A percentile compares a stretch with the other conserved stretches of the same genome.
Evolutionary conservation across 1,140 invertebrate species (phyloP).

Genomic region (Procambarus clarkii): DNA sequence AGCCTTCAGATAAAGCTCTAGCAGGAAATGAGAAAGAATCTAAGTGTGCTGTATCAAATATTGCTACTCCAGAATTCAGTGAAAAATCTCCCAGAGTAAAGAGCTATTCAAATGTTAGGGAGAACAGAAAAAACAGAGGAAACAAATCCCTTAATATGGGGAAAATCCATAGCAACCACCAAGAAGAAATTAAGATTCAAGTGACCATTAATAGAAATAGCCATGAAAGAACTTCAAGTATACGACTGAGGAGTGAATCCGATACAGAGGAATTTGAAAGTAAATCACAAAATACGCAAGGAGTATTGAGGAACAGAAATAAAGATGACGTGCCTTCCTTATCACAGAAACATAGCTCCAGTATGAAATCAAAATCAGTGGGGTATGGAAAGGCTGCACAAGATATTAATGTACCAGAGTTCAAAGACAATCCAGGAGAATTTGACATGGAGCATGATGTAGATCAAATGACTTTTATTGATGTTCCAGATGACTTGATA

Average conservation of each 20-base stretch:
- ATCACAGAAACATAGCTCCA: not conserved
- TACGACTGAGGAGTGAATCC: conserved; percentile 17
- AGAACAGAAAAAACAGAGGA: conserved; percentile 50
- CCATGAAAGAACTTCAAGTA: conserved; percentile 28
- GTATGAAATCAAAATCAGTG: not conserved
- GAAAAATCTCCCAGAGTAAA: conserved; percentile 37
- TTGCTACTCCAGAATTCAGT: not conserved
- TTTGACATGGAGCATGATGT: conserved; percentile 34
- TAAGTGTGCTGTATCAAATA: not conserved
- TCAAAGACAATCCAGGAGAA: conserved; percentile 6
- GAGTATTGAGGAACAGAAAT: not conserved
- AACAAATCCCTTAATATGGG: conserved; percentile 10
- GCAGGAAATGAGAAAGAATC: not conserved
- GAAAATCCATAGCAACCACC: not conserved
- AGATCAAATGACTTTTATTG: conserved; percentile 30
- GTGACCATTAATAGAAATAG: conserved; percentile 34
- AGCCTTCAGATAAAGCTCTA: conserved; percentile 11
- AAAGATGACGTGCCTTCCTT: not conserved
- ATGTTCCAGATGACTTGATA: conserved; percentile 40
- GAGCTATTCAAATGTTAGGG: conserved; percentile 47
- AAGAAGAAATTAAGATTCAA: conserved; percentile 45
- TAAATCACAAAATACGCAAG: not conserved
- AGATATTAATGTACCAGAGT: not conserved
- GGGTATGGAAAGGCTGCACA: not conserved
- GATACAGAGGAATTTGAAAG: conserved; percentile 3